These are phyloP conservation scores for Xiphorhynchus elegans DNA, from an alignment of 2,113 vertebrate species.

Conservation along the genomic window DNA sequence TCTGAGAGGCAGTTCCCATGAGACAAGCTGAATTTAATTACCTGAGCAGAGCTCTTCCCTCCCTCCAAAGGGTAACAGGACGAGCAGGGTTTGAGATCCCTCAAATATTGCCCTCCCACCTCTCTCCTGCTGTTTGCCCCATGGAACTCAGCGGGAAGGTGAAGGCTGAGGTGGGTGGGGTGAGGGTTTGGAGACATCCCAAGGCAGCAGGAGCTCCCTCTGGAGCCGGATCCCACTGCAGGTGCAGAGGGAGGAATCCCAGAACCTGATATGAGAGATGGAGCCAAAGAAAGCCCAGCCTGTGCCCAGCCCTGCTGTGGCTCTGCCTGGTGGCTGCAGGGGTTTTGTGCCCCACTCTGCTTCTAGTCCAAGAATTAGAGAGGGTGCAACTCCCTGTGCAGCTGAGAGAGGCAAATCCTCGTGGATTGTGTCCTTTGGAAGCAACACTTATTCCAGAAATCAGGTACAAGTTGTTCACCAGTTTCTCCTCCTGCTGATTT, in stretches of 20 bases:
- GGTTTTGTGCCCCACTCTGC: neutral
- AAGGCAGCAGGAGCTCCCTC: neutral
- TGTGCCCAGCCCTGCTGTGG: neutral
- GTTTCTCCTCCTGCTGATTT: neutral
- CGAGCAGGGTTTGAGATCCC: neutral
- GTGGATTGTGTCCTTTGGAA: neutral
- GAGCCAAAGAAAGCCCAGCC: neutral
- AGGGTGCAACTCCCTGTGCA: neutral
- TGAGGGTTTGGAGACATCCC: neutral
- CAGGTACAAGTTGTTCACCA: neutral
- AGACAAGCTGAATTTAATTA: neutral
- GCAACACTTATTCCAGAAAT: neutral
- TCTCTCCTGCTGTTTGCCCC: neutral
- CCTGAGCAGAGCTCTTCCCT: neutral
- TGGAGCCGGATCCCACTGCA: neutral
- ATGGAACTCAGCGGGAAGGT: accelerated
- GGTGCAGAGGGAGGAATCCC: neutral
- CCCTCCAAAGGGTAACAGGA: neutral
- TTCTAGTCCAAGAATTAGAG: no score
- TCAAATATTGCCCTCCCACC: neutral
- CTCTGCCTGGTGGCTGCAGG: neutral
- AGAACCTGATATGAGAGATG: neutral
- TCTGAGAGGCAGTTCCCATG: neutral
- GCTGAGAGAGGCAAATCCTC: neutral
- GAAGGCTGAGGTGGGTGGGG: neutral